Base-by-base conservation (phyloP, 37 sponge, comb jelly and placozoan genomes). In the Trichoplax adhaerens region DNA sequence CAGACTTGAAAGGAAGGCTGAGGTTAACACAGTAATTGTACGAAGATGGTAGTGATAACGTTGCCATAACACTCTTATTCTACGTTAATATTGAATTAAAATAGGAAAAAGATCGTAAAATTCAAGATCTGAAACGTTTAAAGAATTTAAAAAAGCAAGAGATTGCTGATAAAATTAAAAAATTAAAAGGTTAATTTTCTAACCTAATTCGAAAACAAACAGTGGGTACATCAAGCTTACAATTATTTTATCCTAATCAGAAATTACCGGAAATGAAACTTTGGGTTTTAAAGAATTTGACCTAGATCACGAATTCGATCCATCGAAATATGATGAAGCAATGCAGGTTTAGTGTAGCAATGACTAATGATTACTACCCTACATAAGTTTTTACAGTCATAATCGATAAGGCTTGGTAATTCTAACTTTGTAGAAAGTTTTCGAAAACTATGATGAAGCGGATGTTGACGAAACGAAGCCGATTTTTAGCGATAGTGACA, bases 131-230 rank as follows among this genome's bases (percentile, higher is more conserved):
- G 50, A 82, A 80, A 64, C 65, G 96, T 56, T 74, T 94, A 60
- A 94, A 90, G 82, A 94, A 94, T 46, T 71, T 94, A 46, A 90
- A 90, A 72, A 52, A 75, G 58, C 75, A 87, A 62, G 96, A 90
- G 55, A 90, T 94, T 48, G 77, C 65, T 61, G 83, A 76, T 8
- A 94, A 90, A 58, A 68, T 94, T 74, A 77, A 84, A 10, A 84
- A 74, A 54, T 68, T 92, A 1, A 66, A 84, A 63, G 62, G 83
- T 75, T 74, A 52, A 57, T 52, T 12, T 58, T 58, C 3, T 29
- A 57, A 50, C 57, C 58, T 70, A 46, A 57, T 51, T 72, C 10
- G 52, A 53, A 29, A 53, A 73, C 74, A 7, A 4, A 65, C 50
- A 74, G 5, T 10, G 68, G 66, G 66, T 56, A 63, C 67, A 1